Base-by-base conservation (phyloP, 2,797 vertebrate species). In the Sebastes hubbsi region DNA sequence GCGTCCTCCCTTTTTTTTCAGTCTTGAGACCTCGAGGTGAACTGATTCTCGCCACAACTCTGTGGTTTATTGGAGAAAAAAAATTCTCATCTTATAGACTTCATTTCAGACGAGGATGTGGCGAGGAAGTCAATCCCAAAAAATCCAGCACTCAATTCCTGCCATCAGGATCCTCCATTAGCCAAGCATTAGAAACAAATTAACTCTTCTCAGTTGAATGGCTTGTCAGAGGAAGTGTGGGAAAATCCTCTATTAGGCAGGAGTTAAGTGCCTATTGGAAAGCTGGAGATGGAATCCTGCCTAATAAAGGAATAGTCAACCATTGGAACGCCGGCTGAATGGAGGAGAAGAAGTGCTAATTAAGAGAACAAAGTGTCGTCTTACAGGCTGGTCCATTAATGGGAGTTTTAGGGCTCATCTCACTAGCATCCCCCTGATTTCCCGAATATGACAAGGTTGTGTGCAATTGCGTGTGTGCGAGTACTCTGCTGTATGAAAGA, bases 141-240 rank as follows among this genome's bases (percentile, higher is more conserved):
- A 91, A 93, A 92, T 86, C 82, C 87, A 38, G 78, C 75, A 78
- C 88, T 94, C 92, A 86, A 93, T 94, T 93, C 89, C 88, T 89
- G 89, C 90, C 89, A 92, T 89, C 90, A 88, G 91, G 89, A 92
- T 92, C 92, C 93, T 93, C 94, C 88, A 95, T 95, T 95, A 95
- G 90, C 89, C 94, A 95, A 95, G 95, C 94, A 94, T 94, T 92
- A 94, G 93, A 95, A 95, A 94, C 94, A 95, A 96, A 96, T 96
- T 93, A 95, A 94, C 94, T 96, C 92, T 94, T 92, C 92, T 91
- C 93, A 95, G 91, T 86, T 93, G 93, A 95, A 92, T 92, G 89
- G 87, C 92, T 95, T 93, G 91, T 93, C 92, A 92, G 91, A 91
- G 92, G 92, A 95, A 94, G 94, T 96, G 94, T 95, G 94, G 93